Conservation (phyloP, 2,797 vertebrate genomes). For the Arctocebus calabarensis region DNA sequence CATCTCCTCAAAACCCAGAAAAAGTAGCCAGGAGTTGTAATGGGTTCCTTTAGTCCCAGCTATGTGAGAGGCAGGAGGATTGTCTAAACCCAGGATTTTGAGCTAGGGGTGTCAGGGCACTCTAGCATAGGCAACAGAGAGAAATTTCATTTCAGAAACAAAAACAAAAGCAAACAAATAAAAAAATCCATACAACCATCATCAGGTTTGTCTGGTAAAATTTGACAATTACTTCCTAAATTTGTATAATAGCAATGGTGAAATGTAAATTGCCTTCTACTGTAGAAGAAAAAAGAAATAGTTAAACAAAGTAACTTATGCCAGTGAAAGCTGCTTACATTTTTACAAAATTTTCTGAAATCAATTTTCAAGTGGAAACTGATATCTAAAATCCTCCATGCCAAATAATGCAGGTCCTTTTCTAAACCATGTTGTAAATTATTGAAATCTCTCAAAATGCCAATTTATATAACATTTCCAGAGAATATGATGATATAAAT, state of each 20-base stretch:
- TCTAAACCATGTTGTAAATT: constrained; percentile 12
- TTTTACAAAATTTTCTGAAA: neutral
- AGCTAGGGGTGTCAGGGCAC: no score
- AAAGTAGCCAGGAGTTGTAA: no score
- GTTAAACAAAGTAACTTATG: constrained; percentile 7
- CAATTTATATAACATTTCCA: neutral
- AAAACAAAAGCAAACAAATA: no score
- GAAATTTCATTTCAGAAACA: no score
- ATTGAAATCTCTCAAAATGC: neutral
- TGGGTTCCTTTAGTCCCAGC: no score
- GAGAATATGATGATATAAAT: neutral
- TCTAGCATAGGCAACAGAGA: no score
- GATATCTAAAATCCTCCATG: neutral
- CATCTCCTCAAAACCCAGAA: no score
- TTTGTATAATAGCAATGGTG: neutral
- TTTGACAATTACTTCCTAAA: neutral
- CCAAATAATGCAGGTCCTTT: neutral
- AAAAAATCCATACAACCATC: no score
- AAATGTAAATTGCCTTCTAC: neutral
- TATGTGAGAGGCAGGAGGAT: no score
- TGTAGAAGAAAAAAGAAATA: neutral
- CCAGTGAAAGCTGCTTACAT: neutral
- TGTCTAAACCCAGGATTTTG: no score
- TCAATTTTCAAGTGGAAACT: neutral
- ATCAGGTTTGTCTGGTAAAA: neutral